Percentiles rank a stretch among this genome's conserved stretches.
phyloP scores from a whole-genome alignment of 2,113 vertebrate species.

The Ophiodon elongatus region DNA sequence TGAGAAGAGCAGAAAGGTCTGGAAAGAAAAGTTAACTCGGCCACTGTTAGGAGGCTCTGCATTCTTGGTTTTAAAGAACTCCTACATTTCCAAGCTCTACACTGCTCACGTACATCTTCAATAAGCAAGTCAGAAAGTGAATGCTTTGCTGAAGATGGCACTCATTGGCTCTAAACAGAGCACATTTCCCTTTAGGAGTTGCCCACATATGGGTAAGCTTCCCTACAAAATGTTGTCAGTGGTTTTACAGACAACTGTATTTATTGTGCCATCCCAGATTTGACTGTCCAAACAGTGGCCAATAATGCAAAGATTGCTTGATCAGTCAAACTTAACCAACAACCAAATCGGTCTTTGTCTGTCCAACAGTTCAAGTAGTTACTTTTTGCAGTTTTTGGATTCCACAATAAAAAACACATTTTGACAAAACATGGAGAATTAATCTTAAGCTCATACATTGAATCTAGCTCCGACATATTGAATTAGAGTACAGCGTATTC shows the following conservation, averaged over 20 bases:
- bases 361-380: not conserved
- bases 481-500: not conserved
- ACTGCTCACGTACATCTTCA: not conserved
- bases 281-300: not conserved
- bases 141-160: not conserved
- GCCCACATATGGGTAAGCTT: not conserved
- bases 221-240: not conserved
- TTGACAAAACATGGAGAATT: not conserved
- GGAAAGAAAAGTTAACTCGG: not conserved
- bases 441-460: not conserved
- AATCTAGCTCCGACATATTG: not conserved
- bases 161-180: slow-evolving; percentile 17
- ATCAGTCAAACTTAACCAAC: not conserved
- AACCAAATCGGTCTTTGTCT: not conserved
- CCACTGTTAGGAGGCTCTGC: not conserved
- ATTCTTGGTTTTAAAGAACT: slow-evolving; percentile 7
- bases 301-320: not conserved
- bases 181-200: not conserved
- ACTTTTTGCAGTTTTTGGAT: not conserved
- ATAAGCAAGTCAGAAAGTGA: slow-evolving; percentile 9
- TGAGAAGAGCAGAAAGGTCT: not conserved
- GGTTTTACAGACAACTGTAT: not conserved
- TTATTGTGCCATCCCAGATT: not conserved
- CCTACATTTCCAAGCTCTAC: not conserved
- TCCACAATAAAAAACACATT: not conserved